Evolutionary conservation across 2,888 invertebrate species (phyloP).

Genomic region (Orthosia incerta): DNA sequence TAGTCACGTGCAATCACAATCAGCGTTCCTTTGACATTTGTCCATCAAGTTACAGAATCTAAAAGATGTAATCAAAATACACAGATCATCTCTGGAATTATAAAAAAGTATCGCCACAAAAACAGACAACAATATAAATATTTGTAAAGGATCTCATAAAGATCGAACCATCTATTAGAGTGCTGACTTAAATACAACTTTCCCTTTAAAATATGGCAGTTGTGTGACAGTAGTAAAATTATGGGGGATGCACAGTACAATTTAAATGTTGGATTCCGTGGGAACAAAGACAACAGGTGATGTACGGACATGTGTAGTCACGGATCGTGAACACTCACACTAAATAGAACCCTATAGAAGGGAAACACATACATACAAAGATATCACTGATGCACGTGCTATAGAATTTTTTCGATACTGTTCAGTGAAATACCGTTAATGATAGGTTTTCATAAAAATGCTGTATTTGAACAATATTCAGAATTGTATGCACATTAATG

Average conservation of each 20-base stretch:
- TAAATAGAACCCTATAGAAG: conserved; percentile 32
- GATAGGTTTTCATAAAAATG: not conserved
- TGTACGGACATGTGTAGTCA: conserved; percentile 84
- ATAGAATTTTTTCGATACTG: not conserved
- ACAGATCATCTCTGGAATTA: not conserved
- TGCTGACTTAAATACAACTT: conserved; percentile 52
- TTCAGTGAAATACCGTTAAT: not conserved
- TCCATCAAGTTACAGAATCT: not conserved
- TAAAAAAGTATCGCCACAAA: conserved; percentile 16
- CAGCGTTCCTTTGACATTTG: conserved; percentile 17
- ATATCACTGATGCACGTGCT: not conserved
- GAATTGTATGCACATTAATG: not conserved
- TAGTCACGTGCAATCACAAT: conserved; percentile 32
- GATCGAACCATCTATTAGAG: conserved; percentile 35
- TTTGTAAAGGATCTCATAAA: conserved; percentile 40
- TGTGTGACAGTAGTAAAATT: conserved; percentile 53
- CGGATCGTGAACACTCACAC: conserved; percentile 73
- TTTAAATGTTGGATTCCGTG: conserved; percentile 75
- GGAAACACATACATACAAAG: conserved; percentile 8
- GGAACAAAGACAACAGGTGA: conserved; percentile 87
- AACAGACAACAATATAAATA: conserved; percentile 37
- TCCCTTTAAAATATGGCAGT: conserved; percentile 62
- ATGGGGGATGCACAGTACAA: conserved; percentile 57
- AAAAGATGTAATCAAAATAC: not conserved
- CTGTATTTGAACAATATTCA: not conserved